Evolutionary conservation across 2,113 vertebrate species (phyloP).

Genomic region (Mormyrus iriodes): DNA sequence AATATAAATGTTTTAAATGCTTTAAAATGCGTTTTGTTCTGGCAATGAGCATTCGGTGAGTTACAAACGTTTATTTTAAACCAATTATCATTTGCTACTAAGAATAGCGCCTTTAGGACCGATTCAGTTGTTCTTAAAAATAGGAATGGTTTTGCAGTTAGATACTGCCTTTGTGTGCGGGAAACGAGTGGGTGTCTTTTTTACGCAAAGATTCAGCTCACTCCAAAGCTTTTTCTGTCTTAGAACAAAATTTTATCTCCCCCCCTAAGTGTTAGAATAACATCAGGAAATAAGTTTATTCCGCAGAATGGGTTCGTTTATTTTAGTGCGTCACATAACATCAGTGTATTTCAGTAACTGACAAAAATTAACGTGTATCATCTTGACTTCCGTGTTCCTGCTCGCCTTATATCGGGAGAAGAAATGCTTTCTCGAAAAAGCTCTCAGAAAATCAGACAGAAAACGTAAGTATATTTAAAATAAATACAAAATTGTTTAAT

Average conservation of each 20-base stretch:
- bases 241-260: conserved; percentile 17
- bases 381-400: neutral
- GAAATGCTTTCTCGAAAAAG: conserved; percentile 3
- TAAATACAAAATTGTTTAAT: neutral
- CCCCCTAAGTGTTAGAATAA: conserved; percentile 13
- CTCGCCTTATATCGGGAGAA: conserved; percentile 7
- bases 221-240: conserved; percentile 37
- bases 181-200: conserved; percentile 86
- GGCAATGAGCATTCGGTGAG: neutral
- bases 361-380: neutral
- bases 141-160: conserved; percentile 45
- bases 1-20: conserved; percentile 6
- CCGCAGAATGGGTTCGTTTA: neutral
- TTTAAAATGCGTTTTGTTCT: neutral
- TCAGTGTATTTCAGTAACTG: neutral
- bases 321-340: neutral
- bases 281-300: neutral
- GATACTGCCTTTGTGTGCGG: conserved; percentile 70
- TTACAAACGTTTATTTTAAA: neutral
- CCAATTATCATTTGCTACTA: conserved; percentile 32
- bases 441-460: neutral
- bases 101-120: conserved; percentile 22
- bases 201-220: conserved; percentile 62
- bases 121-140: conserved; percentile 34
- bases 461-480: conserved; percentile 21